phyloP scores from a whole-genome alignment of 2,888 invertebrate genomes.

The Ectropis crepuscularia region DNA sequence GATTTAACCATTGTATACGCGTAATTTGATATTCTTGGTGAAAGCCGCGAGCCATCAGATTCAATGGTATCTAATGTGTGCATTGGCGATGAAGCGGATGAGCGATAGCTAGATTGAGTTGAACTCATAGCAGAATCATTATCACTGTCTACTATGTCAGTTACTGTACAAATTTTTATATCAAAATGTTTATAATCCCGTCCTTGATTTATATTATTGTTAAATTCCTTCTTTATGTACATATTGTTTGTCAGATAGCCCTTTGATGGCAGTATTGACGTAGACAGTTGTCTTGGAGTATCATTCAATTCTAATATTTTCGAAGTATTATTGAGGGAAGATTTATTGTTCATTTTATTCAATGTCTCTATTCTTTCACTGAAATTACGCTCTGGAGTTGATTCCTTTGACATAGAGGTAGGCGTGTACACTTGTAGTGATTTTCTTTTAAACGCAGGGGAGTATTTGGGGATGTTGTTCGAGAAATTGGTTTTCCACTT shows the following conservation, averaged over 20 bases:
- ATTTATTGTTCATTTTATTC: constrained; percentile 59
- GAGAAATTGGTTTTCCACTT: constrained; percentile 77
- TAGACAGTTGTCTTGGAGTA: constrained; percentile 50
- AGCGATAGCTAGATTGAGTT: constrained; percentile 91
- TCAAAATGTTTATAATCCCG: constrained; percentile 76
- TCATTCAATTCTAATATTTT: constrained; percentile 63
- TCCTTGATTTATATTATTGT: constrained; percentile 60
- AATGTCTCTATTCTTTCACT: constrained; percentile 62
- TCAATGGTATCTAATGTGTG: constrained; percentile 86
- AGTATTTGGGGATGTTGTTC: constrained; percentile 90
- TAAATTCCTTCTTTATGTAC: constrained; percentile 62
- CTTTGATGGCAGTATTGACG: constrained; percentile 53
- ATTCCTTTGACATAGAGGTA: constrained; percentile 74
- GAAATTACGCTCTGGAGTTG: constrained; percentile 76
- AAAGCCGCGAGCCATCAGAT: constrained; percentile 81
- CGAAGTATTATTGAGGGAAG: constrained; percentile 55
- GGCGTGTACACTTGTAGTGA: constrained; percentile 87
- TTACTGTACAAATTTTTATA: constrained; percentile 76
- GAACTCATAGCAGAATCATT: constrained; percentile 95
- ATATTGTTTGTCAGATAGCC: constrained; percentile 47
- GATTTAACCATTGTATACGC: constrained; percentile 75
- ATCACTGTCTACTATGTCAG: constrained; percentile 89
- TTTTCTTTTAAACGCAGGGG: constrained; percentile 92
- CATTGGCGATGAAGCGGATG: constrained; percentile 91
- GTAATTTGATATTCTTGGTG: constrained; percentile 75